Conservation (phyloP, 2,888 invertebrate species). For the Cephus pulcher region DNA sequence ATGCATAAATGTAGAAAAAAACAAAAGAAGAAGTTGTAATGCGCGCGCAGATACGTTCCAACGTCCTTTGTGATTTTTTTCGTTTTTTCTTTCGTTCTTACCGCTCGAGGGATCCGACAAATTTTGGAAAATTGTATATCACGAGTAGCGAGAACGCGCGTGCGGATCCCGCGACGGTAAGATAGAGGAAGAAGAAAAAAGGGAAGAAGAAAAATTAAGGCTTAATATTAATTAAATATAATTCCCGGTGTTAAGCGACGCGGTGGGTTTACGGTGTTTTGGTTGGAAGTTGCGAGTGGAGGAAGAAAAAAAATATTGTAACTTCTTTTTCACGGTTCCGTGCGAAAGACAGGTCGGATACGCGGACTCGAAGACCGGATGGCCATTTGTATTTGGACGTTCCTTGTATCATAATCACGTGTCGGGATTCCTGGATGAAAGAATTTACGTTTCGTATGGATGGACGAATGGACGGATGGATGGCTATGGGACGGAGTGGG, state of each 20-base stretch:
- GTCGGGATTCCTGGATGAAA: not conserved
- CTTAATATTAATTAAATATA: not conserved
- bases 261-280: not conserved
- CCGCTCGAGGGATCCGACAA: not conserved
- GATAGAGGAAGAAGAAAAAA: no score
- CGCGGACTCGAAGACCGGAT: slow-evolving; percentile 29
- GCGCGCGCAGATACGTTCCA: not conserved
- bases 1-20: not conserved
- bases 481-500: not conserved
- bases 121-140: not conserved
- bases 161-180: not conserved
- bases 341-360: not conserved
- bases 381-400: slow-evolving; percentile 57
- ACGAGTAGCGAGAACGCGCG: no score
- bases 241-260: not conserved
- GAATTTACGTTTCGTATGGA: not conserved
- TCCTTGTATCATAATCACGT: slow-evolving; percentile 45
- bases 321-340: not conserved
- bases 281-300: not conserved
- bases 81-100: not conserved
- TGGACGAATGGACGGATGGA: not conserved
- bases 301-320: not conserved
- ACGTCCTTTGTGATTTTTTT: not conserved
- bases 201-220: not conserved
- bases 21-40: not conserved